Evolutionary conservation across 2,888 invertebrate species (phyloP).

Genomic region (Apocheima hispidaria): DNA sequence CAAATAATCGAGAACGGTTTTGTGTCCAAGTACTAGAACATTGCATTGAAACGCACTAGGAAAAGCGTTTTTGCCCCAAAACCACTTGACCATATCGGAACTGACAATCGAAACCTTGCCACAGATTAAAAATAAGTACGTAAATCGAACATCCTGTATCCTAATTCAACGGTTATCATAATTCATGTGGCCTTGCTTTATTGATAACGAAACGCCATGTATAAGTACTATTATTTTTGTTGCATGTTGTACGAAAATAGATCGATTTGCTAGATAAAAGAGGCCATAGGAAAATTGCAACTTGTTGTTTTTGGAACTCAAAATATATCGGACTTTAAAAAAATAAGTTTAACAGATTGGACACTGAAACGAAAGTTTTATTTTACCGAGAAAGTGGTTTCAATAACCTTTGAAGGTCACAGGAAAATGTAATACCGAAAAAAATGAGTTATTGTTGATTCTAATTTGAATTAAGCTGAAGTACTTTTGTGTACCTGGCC

Average conservation of each 20-base stretch:
- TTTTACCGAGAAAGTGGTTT: too few relatives aligned
- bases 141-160: constrained; percentile 65
- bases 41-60: constrained; percentile 31
- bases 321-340: too few relatives aligned
- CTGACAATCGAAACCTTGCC: constrained; percentile 20
- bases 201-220: constrained; percentile 65
- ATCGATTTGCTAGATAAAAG: constrained; percentile 17
- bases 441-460: too few relatives aligned
- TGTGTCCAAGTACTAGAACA: not conserved
- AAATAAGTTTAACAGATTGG: too few relatives aligned
- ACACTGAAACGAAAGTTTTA: too few relatives aligned
- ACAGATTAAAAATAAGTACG: constrained; percentile 12
- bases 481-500: too few relatives aligned
- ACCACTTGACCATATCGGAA: constrained; percentile 20
- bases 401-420: too few relatives aligned
- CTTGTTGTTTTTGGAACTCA: too few relatives aligned
- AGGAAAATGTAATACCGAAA: too few relatives aligned
- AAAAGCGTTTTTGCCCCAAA: constrained; percentile 26
- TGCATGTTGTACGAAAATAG: constrained; percentile 57
- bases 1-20: too few relatives aligned
- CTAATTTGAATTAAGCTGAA: too few relatives aligned
- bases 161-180: constrained; percentile 77
- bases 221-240: constrained; percentile 58
- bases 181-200: constrained; percentile 74
- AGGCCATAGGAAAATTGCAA: constrained; percentile 23